A percentile compares a stretch with the other conserved stretches of the same genome.
Evolutionary conservation across 2,888 invertebrate genomes (phyloP).

Genomic region (Pteria penguin): DNA sequence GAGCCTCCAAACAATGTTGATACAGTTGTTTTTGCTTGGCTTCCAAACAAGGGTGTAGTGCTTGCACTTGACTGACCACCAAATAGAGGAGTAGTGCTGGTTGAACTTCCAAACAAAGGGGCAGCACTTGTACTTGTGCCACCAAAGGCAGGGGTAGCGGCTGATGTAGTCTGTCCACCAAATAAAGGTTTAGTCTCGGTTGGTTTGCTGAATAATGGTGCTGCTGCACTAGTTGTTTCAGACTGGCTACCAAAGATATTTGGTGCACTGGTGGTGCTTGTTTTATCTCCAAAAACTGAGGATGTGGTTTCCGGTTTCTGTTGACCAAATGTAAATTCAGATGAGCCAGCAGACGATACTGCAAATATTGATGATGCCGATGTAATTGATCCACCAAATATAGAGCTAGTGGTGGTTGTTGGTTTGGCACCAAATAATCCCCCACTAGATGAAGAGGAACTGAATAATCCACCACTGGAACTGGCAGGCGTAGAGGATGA

Average conservation of each 20-base stretch:
- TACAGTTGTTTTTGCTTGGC: slow-evolving; percentile 25
- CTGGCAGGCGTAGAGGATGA: slow-evolving; percentile 20
- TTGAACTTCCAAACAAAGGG: neutral
- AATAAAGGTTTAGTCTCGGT: slow-evolving; percentile 15
- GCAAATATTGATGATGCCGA: slow-evolving; percentile 21
- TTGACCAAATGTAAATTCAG: slow-evolving; percentile 30
- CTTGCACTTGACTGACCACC: slow-evolving; percentile 18
- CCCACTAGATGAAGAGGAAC: slow-evolving; percentile 21
- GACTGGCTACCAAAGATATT: slow-evolving; percentile 31
- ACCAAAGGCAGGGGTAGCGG: slow-evolving; percentile 25
- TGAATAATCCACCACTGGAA: slow-evolving; percentile 42
- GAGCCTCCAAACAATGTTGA: slow-evolving; percentile 20
- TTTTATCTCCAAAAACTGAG: neutral
- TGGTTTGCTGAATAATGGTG: neutral
- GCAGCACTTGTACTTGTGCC: neutral
- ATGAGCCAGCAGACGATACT: slow-evolving; percentile 37
- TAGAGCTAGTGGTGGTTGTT: slow-evolving; percentile 14
- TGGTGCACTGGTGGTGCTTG: slow-evolving; percentile 16
- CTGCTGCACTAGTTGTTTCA: neutral
- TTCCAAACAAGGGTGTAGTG: slow-evolving; percentile 34
- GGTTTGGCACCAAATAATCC: slow-evolving; percentile 39
- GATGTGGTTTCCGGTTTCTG: neutral
- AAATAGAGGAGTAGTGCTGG: slow-evolving; percentile 2
- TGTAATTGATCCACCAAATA: slow-evolving; percentile 39
- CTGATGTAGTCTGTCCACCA: neutral